Percentiles rank a stretch among this genome's conserved stretches.
These are phyloP conservation scores for Tympanuchus pallidicinctus DNA, from an alignment of 2,113 vertebrate species.

Conservation along the genomic window DNA sequence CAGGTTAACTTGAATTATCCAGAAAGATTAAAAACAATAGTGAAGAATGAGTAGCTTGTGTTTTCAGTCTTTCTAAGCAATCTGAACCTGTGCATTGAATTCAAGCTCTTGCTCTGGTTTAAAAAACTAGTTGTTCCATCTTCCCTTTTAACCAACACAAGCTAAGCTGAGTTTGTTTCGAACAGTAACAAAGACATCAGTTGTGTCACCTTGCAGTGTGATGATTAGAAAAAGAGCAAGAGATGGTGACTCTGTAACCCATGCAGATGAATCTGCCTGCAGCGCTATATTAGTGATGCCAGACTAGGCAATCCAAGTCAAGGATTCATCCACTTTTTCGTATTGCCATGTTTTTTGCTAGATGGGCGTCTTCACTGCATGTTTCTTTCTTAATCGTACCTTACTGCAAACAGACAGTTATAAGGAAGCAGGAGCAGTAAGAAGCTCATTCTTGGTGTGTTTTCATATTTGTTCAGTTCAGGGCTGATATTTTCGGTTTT, in stretches of 20 bases:
- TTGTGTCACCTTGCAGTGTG: neutral
- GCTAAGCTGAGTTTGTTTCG: neutral
- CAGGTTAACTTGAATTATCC: neutral
- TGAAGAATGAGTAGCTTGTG: neutral
- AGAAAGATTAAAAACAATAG: neutral
- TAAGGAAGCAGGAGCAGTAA: neutral
- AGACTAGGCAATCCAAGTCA: neutral
- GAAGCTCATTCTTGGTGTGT: neutral
- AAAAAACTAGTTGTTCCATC: neutral
- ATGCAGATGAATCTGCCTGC: neutral
- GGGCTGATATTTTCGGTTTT: neutral
- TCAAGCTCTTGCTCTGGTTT: neutral
- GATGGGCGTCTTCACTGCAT: neutral
- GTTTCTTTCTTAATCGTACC: neutral
- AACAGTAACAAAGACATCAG: neutral
- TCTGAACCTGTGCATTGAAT: neutral
- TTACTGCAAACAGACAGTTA: neutral
- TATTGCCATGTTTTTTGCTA: neutral
- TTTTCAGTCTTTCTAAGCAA: neutral
- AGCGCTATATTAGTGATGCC: neutral
- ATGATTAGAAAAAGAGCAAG: neutral
- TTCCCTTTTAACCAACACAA: neutral
- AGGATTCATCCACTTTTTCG: neutral
- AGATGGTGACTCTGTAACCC: neutral
- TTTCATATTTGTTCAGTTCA: neutral